Conservation (phyloP, 2,797 vertebrate species). For the Falco cherrug region DNA sequence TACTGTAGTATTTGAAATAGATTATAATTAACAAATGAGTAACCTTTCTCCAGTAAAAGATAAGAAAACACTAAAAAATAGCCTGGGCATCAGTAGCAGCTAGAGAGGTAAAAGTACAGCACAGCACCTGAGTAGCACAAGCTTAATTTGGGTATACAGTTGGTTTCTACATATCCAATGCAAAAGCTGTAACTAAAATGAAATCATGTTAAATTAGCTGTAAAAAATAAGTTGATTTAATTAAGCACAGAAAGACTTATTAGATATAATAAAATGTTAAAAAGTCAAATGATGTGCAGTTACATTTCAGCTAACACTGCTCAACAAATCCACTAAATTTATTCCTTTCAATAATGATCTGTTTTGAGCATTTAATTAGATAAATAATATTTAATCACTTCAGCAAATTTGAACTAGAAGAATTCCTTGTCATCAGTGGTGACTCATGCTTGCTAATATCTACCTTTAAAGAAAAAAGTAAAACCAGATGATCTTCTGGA, state of each 20-base stretch:
- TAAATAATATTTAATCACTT: constrained; percentile 86
- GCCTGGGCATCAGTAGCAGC: neutral
- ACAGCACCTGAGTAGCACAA: constrained; percentile 60
- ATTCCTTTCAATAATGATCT: constrained; percentile 85
- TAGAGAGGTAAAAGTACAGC: constrained; percentile 27
- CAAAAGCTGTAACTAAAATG: constrained; percentile 77
- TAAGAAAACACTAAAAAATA: neutral
- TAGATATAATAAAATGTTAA: constrained; percentile 86
- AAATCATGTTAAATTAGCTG: constrained; percentile 84
- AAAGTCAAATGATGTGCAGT: constrained; percentile 84
- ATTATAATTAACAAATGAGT: neutral
- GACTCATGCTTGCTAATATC: constrained; percentile 69
- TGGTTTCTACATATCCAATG: constrained; percentile 74
- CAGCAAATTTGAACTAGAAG: constrained; percentile 81
- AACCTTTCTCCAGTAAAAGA: constrained; percentile 8
- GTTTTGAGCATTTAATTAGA: constrained; percentile 85
- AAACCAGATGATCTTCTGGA: constrained; percentile 49
- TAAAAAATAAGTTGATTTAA: constrained; percentile 85
- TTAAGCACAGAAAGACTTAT: constrained; percentile 83
- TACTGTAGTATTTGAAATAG: constrained; percentile 16
- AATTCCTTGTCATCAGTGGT: constrained; percentile 78
- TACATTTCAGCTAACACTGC: constrained; percentile 81
- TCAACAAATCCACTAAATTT: constrained; percentile 80
- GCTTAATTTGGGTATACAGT: constrained; percentile 66
- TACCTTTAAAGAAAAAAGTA: constrained; percentile 69